A percentile compares a stretch with the other conserved stretches of the same genome.
These are phyloP conservation scores for Mus caroli DNA, from an alignment of 2,797 vertebrate species.

Conservation along the genomic window DNA sequence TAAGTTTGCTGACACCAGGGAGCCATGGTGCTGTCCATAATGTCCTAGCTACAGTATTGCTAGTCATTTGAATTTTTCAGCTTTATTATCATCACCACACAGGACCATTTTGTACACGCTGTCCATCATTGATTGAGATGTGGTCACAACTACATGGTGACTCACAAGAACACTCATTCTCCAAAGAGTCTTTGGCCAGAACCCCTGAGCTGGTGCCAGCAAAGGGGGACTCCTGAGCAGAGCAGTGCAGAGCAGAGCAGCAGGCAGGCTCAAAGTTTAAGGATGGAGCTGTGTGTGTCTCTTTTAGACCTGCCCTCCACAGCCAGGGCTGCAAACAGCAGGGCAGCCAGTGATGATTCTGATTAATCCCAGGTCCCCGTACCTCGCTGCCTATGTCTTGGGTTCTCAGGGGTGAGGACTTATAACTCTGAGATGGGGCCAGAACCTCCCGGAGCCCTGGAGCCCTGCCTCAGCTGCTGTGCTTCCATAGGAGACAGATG, in stretches of 20 bases:
- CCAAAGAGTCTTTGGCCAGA: background rate
- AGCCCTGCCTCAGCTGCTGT: background rate
- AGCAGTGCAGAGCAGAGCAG: no score
- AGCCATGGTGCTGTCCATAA: background rate
- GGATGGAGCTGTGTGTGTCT: background rate
- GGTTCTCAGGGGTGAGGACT: background rate
- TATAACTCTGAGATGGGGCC: slow-evolving; percentile 37
- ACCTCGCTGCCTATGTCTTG: background rate
- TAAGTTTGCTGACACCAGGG: background rate
- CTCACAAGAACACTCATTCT: background rate
- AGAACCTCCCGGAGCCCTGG: background rate
- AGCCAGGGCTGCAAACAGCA: background rate
- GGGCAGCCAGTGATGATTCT: background rate
- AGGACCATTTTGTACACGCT: background rate
- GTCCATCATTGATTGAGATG: background rate
- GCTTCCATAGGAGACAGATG: background rate
- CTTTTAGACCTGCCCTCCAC: background rate
- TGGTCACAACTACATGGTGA: no score
- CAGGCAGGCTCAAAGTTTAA: background rate
- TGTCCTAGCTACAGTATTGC: no score
- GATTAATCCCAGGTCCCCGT: no score
- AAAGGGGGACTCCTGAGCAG: background rate
- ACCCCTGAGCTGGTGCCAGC: background rate
- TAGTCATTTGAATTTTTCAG: background rate
- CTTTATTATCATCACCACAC: background rate